Conservation (phyloP, 2,797 vertebrate genomes). For the Zenarchopterus dispar region DNA sequence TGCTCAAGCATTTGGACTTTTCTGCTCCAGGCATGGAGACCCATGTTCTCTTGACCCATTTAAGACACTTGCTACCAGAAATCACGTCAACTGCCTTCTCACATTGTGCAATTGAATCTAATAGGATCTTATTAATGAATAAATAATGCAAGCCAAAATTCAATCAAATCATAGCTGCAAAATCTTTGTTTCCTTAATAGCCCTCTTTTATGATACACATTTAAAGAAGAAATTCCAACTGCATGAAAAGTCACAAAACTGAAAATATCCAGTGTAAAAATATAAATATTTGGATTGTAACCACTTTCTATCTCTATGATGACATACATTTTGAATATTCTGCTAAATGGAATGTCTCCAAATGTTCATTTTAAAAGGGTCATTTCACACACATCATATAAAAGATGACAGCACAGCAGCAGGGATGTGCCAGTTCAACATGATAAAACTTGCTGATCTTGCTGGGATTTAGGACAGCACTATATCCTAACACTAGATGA, state of each 20-base stretch:
- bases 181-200: slow-evolving; percentile 51
- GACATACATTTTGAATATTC: too few relatives aligned
- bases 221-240: slow-evolving; percentile 31
- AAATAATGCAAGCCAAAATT: slow-evolving; percentile 53
- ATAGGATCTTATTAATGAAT: slow-evolving; percentile 48
- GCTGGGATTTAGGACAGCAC: too few relatives aligned
- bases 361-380: too few relatives aligned
- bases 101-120: slow-evolving; percentile 32
- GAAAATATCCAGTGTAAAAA: slow-evolving; percentile 16
- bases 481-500: too few relatives aligned
- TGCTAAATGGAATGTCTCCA: too few relatives aligned
- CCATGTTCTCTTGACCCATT: slow-evolving; percentile 24
- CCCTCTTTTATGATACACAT: slow-evolving; percentile 49
- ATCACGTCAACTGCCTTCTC: slow-evolving; percentile 27
- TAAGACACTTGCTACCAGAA: slow-evolving; percentile 43
- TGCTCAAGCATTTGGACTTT: too few relatives aligned
- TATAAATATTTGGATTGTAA: slow-evolving; percentile 11
- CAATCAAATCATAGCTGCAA: slow-evolving; percentile 34
- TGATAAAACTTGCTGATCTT: too few relatives aligned
- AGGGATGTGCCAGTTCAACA: too few relatives aligned
- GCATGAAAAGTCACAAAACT: slow-evolving; percentile 29
- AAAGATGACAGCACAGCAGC: too few relatives aligned
- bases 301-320: too few relatives aligned
- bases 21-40: slow-evolving; percentile 2
- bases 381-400: too few relatives aligned